A percentile compares a stretch with the other conserved stretches of the same genome.
Conservation (phyloP, 2,797 vertebrate genomes). For the Hylomyscus alleni region DNA sequence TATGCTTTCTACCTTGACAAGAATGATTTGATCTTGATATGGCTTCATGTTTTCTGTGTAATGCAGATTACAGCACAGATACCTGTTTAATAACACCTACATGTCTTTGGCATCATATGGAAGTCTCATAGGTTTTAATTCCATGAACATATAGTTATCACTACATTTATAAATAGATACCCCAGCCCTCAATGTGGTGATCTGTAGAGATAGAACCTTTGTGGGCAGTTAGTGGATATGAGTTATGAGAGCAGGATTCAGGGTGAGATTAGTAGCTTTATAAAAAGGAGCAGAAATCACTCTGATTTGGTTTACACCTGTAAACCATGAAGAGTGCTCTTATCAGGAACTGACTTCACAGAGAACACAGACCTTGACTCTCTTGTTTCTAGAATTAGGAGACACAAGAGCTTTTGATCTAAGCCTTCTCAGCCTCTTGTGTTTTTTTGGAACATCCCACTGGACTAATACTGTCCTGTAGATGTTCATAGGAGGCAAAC, state of each 20-base stretch:
- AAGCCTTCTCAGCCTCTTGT: background rate
- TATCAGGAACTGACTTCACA: background rate
- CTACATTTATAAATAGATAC: background rate
- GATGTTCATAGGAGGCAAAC: background rate
- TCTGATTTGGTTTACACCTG: background rate
- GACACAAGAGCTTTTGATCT: background rate
- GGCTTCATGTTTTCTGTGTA: background rate
- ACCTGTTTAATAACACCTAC: background rate
- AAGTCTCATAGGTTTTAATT: background rate
- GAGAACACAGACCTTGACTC: background rate
- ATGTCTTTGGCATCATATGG: background rate
- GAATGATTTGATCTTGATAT: background rate
- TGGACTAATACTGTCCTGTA: background rate
- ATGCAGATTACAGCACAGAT: background rate
- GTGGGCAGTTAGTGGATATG: background rate
- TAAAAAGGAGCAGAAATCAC: background rate
- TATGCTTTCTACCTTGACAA: background rate
- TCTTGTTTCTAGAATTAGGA: background rate
- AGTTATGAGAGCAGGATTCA: background rate
- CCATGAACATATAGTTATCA: background rate
- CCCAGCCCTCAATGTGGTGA: background rate
- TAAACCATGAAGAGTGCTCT: background rate
- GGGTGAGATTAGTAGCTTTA: background rate
- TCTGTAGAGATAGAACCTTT: background rate
- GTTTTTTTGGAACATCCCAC: background rate